These are phyloP conservation scores for Neolamprologus kungweensis DNA, from an alignment of 2,113 vertebrate genomes.

Conservation along the genomic window DNA sequence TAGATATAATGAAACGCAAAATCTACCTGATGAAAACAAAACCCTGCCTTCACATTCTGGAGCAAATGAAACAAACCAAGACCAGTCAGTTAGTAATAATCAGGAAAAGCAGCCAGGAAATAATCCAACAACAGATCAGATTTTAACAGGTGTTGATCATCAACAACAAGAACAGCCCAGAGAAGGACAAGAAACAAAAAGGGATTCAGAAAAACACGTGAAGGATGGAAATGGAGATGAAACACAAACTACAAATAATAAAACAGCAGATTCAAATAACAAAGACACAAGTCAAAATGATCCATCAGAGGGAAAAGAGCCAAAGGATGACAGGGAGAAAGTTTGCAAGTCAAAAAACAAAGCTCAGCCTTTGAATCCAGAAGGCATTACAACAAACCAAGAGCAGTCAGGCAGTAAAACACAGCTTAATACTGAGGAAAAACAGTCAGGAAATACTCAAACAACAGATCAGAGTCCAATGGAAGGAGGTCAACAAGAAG, in stretches of 20 bases:
- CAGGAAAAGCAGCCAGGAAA: background rate
- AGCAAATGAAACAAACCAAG: background rate
- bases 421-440: too few relatives aligned
- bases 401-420: too few relatives aligned
- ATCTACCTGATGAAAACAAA: background rate
- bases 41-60: background rate
- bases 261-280: background rate
- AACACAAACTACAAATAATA: background rate
- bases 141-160: background rate
- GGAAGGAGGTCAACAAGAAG: too few relatives aligned
- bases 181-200: background rate
- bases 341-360: too few relatives aligned
- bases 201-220: background rate
- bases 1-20: too few relatives aligned
- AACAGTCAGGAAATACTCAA: too few relatives aligned
- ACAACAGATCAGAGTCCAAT: too few relatives aligned
- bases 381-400: too few relatives aligned
- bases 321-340: too few relatives aligned
- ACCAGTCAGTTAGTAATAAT: background rate
- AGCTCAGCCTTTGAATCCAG: too few relatives aligned
- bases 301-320: too few relatives aligned
- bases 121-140: background rate
- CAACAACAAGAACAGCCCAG: background rate
- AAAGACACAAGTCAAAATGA: too few relatives aligned
- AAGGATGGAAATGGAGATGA: background rate